These are phyloP conservation scores for Eudasyphora cyanicolor DNA, from an alignment of 2,888 invertebrate genomes.

Conservation along the genomic window DNA sequence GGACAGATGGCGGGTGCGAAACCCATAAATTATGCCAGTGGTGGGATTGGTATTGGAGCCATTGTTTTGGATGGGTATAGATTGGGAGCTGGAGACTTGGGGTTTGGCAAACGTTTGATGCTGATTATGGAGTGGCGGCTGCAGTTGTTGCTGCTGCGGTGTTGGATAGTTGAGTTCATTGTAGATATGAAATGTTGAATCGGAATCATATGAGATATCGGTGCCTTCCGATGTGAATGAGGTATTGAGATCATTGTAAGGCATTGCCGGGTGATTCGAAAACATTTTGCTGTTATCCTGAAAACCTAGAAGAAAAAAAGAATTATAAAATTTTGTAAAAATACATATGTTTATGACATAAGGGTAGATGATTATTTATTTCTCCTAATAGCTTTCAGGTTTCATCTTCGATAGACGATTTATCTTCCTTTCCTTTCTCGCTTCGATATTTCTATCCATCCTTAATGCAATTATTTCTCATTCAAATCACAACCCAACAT, in stretches of 20 bases:
- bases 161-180: constrained; percentile 66
- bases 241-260: constrained; percentile 67
- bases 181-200: constrained; percentile 68
- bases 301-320: constrained; percentile 22
- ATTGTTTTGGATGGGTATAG: constrained; percentile 37
- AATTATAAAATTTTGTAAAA: too few relatives aligned
- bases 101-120: too few relatives aligned
- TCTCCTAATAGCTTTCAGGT: too few relatives aligned
- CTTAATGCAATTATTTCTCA: not conserved
- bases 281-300: constrained; percentile 57
- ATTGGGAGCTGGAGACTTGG: constrained; percentile 44
- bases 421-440: too few relatives aligned
- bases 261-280: constrained; percentile 46
- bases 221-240: constrained; percentile 68
- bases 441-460: too few relatives aligned
- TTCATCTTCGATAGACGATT: too few relatives aligned
- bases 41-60: constrained; percentile 23
- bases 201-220: constrained; percentile 67
- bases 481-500: constrained; percentile 2
- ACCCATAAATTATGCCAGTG: constrained; percentile 75
- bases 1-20: constrained; percentile 78
- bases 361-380: too few relatives aligned
- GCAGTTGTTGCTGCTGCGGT: constrained; percentile 46
- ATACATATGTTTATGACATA: too few relatives aligned
- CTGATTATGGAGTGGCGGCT: not conserved